phyloP scores from a whole-genome alignment of 2,888 invertebrate genomes.

The Rotaria macrura region DNA sequence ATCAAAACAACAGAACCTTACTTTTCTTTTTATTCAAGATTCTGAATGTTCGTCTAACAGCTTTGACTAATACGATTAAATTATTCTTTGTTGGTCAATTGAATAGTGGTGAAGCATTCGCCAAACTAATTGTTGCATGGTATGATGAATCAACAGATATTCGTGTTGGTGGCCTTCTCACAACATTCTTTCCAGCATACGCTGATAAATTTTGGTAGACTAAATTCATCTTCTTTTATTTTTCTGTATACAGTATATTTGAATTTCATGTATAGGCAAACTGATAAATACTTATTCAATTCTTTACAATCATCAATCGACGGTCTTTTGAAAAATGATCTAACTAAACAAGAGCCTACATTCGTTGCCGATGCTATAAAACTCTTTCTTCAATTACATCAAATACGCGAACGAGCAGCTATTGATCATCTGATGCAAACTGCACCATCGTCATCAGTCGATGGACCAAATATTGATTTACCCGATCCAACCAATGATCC shows the following conservation, averaged over 20 bases:
- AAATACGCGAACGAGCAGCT: background rate
- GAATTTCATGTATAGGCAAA: background rate
- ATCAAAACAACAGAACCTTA: too few relatives aligned
- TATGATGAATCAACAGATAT: conserved; percentile 16
- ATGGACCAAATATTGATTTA: background rate
- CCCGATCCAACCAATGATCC: background rate
- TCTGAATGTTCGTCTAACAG: background rate
- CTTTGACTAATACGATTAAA: background rate
- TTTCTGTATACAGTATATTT: too few relatives aligned
- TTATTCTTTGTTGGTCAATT: background rate
- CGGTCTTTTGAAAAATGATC: conserved; percentile 8
- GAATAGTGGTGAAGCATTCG: background rate
- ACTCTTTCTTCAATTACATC: conserved; percentile 16
- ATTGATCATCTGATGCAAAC: background rate
- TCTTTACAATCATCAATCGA: conserved; percentile 5
- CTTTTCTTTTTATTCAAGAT: background rate
- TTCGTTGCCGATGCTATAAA: conserved; percentile 5
- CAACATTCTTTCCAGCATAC: conserved; percentile 13
- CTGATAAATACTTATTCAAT: background rate
- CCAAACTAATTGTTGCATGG: conserved; percentile 9
- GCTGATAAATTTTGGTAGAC: conserved; percentile 17
- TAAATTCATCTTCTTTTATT: background rate
- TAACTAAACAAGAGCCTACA: conserved; percentile 3
- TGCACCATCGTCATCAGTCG: background rate
- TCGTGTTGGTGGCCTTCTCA: background rate